Evolutionary conservation across 2,113 vertebrate species (phyloP).

Genomic region (Pyrgilauda ruficollis): DNA sequence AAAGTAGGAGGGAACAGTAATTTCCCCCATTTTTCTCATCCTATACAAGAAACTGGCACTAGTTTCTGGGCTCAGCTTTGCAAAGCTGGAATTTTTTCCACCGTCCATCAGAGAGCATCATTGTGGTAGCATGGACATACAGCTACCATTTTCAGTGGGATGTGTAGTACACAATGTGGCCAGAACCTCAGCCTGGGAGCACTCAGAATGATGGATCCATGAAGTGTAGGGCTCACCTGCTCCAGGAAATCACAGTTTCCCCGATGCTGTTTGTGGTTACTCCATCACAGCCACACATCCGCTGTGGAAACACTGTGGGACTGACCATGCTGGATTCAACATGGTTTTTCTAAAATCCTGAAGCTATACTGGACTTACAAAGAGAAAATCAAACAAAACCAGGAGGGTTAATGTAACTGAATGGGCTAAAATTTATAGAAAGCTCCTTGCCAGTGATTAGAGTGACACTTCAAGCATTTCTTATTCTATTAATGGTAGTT

Average conservation of each 20-base stretch:
- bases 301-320: neutral
- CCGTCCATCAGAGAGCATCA: accelerated
- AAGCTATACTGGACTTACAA: neutral
- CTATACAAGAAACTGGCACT: neutral
- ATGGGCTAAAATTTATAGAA: neutral
- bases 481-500: neutral
- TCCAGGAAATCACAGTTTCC: neutral
- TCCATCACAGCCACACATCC: neutral
- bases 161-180: accelerated
- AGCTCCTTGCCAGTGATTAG: neutral
- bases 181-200: neutral
- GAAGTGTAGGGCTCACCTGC: neutral
- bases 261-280: neutral
- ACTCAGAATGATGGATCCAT: neutral
- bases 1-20: neutral
- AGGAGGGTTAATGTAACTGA: neutral
- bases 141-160: neutral
- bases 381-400: neutral
- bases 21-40: neutral
- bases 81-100: neutral
- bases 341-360: neutral
- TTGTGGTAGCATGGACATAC: neutral
- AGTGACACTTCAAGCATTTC: neutral
- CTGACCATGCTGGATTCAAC: neutral
- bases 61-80: neutral